Conservation (phyloP, 2,797 vertebrate genomes). For the Melanotaenia trifasciata region DNA sequence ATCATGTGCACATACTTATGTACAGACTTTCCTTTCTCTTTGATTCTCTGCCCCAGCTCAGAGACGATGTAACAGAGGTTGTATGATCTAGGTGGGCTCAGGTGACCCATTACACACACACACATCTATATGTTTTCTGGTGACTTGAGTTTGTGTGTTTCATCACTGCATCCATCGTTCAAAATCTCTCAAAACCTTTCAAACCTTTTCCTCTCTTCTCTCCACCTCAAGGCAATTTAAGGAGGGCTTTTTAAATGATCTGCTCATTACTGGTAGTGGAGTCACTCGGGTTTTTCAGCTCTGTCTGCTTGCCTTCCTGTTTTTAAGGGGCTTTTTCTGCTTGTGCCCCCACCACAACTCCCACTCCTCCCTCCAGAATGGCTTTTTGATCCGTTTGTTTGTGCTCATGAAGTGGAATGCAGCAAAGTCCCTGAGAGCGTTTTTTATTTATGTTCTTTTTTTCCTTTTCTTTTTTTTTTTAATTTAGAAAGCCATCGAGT, state of each 20-base stretch:
- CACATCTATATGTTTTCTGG: slow-evolving; percentile 1
- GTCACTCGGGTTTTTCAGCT: slow-evolving; percentile 76
- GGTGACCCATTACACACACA: slow-evolving; percentile 25
- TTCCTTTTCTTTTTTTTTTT: slow-evolving; percentile 28
- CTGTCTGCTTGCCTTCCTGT: slow-evolving; percentile 69
- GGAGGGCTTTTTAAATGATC: slow-evolving; percentile 81
- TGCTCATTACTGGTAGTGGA: slow-evolving; percentile 79
- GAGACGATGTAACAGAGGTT: not conserved
- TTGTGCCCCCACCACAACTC: slow-evolving; percentile 4
- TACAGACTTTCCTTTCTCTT: not conserved
- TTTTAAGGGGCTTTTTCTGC: slow-evolving; percentile 59
- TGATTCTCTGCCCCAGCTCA: not conserved
- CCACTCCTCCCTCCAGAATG: slow-evolving; percentile 64
- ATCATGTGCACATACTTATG: not conserved
- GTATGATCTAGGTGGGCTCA: slow-evolving; percentile 25
- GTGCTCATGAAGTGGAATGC: slow-evolving; percentile 81
- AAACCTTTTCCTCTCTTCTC: slow-evolving; percentile 68
- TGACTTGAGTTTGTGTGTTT: slow-evolving; percentile 13
- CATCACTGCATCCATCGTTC: slow-evolving; percentile 44
- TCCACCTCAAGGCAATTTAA: slow-evolving; percentile 76
- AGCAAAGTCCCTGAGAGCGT: slow-evolving; percentile 82
- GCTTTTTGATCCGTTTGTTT: slow-evolving; percentile 78
- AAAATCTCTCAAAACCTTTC: slow-evolving; percentile 77
- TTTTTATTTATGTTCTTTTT: slow-evolving; percentile 39
- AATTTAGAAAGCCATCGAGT: slow-evolving; percentile 77